These are phyloP conservation scores for Paratilapia polleni DNA, from an alignment of 2,113 vertebrate genomes.

Conservation along the genomic window DNA sequence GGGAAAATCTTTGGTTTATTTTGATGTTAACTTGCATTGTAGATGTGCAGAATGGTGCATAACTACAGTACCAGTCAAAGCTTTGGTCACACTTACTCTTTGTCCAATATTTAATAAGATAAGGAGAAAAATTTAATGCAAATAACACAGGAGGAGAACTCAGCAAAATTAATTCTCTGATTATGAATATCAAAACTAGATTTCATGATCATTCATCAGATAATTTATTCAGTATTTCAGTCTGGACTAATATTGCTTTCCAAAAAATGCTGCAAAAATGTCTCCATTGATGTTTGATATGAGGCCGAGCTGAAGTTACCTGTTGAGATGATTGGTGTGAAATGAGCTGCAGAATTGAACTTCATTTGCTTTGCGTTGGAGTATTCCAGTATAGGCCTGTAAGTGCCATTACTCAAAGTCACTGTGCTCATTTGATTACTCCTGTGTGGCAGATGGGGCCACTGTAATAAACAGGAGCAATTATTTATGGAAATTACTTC, in stretches of 20 bases:
- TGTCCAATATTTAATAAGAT: neutral
- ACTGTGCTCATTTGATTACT: conserved; percentile 59
- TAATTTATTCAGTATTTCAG: neutral
- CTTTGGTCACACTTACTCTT: neutral
- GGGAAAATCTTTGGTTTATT: neutral
- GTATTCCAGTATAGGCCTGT: neutral
- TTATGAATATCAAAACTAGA: neutral
- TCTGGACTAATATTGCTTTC: neutral
- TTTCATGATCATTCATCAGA: neutral
- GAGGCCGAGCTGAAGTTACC: neutral
- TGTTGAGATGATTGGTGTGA: neutral
- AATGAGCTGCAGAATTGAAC: conserved; percentile 8
- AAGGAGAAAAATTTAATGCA: neutral
- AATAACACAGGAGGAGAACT: neutral
- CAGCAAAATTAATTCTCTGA: neutral
- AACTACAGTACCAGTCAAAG: neutral
- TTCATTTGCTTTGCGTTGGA: conserved; percentile 4
- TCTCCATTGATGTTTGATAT: neutral
- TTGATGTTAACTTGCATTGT: neutral
- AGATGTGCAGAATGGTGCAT: neutral
- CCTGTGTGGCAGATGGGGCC: conserved; percentile 58
- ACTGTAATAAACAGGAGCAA: conserved; percentile 56
- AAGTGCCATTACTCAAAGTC: conserved; percentile 61
- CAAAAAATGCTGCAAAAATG: neutral
- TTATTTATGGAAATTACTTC: conserved; percentile 76